Base-by-base conservation (phyloP, 1,140 invertebrate species). In the Trichomalopsis sarcophagae region DNA sequence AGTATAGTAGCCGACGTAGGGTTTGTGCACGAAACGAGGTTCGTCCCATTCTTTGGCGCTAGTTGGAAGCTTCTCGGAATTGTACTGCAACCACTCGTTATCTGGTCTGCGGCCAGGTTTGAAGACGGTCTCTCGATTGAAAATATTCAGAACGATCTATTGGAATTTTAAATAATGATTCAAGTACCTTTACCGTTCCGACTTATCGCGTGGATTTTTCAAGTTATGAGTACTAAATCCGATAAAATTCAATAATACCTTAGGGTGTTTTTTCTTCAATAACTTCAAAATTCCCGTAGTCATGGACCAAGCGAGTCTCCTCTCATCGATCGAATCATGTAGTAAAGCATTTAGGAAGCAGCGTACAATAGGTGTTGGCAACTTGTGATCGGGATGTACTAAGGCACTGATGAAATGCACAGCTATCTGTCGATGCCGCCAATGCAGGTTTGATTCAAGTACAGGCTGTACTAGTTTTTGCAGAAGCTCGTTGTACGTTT, bases 1-100 rank as follows among this genome's bases (percentile, higher is more conserved):
- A 3, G 92, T 93, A 89, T 97, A 98, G 91, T 96, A 98, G 4
- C 98, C 98, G 85, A 94, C 92, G 88, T 95, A 94, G 17, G 95
- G 94, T 87, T 96, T 95, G 88, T 97, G 95, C 11, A 97, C 90
- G 90, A 93, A 96, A 55, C 95, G 94, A 5, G 92, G 92, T 71
- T 95, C 92, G 78, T 98, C 95, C 97, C 97, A 99, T 84, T 97
- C 95, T 88, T 96, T 94, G 27, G 94, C 92, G 33, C 94, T 95
- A 47, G 93, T 90, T 0, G 96, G 96, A 30, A 93, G 89, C 13
- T 93, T 94, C 50, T 93, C 89, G 2, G 94, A 93, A 86, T 96
- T 94, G 87, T 97, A 84, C 89, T 96, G 94, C 62, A 97, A 90
- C 96, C 96, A 97, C 23, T 88, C 50, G 91, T 97, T 97, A 87